phyloP scores from a whole-genome alignment of 2,113 vertebrate genomes.

The Myotis davidii region DNA sequence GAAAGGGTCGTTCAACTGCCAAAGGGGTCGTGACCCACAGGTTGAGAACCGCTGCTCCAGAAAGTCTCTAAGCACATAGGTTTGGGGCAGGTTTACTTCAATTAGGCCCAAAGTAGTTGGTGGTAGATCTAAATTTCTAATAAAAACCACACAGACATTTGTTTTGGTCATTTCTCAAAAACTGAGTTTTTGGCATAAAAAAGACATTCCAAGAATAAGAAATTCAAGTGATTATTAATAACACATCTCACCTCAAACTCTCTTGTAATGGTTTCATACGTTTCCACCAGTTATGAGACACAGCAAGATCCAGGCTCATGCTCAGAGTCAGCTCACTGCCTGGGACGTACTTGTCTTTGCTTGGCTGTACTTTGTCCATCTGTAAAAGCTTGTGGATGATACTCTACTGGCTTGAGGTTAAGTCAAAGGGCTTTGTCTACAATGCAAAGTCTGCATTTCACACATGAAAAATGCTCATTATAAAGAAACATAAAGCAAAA shows the following conservation, averaged over 20 bases:
- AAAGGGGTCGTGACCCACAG: no score
- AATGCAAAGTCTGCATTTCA: neutral
- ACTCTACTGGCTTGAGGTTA: neutral
- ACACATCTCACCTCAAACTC: neutral
- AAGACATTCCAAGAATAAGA: conserved; percentile 28
- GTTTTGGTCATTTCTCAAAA: conserved; percentile 56
- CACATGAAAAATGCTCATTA: neutral
- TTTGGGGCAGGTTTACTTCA: conserved; percentile 14
- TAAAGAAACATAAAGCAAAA: neutral
- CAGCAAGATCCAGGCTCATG: neutral
- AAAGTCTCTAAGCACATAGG: neutral
- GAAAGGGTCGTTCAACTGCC: no score
- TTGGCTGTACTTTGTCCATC: neutral
- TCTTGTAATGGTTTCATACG: neutral
- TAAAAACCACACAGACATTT: conserved; percentile 30
- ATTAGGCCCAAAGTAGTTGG: neutral
- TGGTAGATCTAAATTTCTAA: conserved; percentile 35
- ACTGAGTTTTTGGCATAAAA: neutral
- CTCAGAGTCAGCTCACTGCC: neutral
- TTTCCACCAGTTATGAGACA: neutral
- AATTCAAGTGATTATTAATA: conserved; percentile 34
- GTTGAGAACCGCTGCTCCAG: neutral
- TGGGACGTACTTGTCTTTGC: neutral
- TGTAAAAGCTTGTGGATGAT: neutral
- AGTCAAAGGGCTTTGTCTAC: neutral